Conservation (phyloP, 2,888 invertebrate species). For the Villa cingulata region DNA sequence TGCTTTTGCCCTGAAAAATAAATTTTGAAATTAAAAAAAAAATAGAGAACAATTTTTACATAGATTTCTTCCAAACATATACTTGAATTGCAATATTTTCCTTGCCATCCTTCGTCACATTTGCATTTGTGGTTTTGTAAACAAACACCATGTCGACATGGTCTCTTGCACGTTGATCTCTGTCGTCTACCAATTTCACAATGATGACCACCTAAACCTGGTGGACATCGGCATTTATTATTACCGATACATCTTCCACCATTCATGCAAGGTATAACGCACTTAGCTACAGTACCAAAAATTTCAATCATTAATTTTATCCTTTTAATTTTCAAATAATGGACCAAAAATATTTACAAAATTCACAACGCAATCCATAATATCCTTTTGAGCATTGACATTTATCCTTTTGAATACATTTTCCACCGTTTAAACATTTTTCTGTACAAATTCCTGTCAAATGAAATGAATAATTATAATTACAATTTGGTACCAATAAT, state of each 20-base stretch:
- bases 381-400: constrained; percentile 87
- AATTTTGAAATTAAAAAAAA: too few species aligned
- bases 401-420: constrained; percentile 86
- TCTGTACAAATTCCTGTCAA: constrained; percentile 73
- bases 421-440: constrained; percentile 86
- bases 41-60: background rate
- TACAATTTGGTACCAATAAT: too few species aligned
- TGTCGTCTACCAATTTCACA: constrained; percentile 76
- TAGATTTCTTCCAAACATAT: background rate
- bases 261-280: constrained; percentile 80
- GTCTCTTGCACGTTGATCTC: constrained; percentile 56
- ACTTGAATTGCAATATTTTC: constrained; percentile 54
- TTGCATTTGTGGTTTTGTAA: constrained; percentile 54
- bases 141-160: constrained; percentile 68
- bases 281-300: constrained; percentile 51
- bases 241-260: constrained; percentile 79
- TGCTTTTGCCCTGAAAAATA: constrained; percentile 2
- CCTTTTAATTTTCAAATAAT: too few species aligned
- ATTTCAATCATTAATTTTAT: background rate
- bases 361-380: constrained; percentile 80
- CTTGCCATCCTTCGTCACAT: constrained; percentile 73
- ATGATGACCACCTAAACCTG: constrained; percentile 74
- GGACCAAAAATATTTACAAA: constrained; percentile 80
- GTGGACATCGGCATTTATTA: constrained; percentile 78
- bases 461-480: too few species aligned